Conservation (phyloP, 2,888 invertebrate genomes). For the Mechanitis messenoides region DNA sequence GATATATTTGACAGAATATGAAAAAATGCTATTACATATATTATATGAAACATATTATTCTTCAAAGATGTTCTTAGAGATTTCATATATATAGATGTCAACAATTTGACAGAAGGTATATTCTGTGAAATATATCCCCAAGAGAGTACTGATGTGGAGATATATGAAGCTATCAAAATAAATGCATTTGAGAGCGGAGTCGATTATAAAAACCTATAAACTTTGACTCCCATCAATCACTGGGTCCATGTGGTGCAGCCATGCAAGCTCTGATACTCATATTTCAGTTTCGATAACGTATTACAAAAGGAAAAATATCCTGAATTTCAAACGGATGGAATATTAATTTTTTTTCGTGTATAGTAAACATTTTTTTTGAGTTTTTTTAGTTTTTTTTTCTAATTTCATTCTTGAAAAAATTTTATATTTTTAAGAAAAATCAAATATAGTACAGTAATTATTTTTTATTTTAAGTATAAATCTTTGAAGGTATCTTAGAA, state of each 20-base stretch:
- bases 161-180: conserved; percentile 15
- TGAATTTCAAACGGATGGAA: conserved; percentile 11
- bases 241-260: conserved; percentile 17
- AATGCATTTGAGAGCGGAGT: conserved; percentile 21
- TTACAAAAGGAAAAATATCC: conserved; percentile 7
- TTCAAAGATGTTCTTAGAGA: no score
- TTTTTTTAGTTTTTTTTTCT: background rate
- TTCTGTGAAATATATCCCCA: background rate
- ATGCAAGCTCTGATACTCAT: conserved; percentile 1
- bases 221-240: conserved; percentile 24
- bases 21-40: no score
- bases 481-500: no score
- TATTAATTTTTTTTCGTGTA: background rate
- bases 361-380: background rate
- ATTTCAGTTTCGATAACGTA: conserved; percentile 12
- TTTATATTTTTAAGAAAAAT: no score
- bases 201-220: conserved; percentile 25
- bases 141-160: background rate
- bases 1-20: no score
- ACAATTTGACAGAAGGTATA: no score
- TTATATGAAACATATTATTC: no score
- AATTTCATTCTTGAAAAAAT: no score
- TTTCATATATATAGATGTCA: no score
- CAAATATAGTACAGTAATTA: no score
- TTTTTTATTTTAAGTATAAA: no score